Base-by-base conservation (phyloP, 2,888 invertebrate species). In the Calameuta pallipes region DNA sequence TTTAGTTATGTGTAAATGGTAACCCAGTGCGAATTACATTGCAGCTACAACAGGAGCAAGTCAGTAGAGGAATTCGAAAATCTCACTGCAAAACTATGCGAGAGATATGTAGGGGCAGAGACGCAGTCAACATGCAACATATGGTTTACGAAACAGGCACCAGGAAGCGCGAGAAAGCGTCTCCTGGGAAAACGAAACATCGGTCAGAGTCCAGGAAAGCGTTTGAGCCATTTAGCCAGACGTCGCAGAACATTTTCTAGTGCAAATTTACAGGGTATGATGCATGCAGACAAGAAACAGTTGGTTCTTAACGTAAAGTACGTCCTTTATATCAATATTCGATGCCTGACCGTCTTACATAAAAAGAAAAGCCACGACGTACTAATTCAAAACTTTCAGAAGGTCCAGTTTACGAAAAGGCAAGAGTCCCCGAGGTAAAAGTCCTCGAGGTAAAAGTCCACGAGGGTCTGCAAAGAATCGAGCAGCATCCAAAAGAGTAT, bases 221-320 rank as follows among this genome's bases (percentile, higher is more conserved):
- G 96, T 11, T 91, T 97, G 31, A 96, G 96, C 79, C 96, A 97
- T 88, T 92, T 97, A 85, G 96, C 96, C 1, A 94, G 95, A 78
- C 93, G 97, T 11, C 93, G 96, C 76, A 95, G 95, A 84, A 94
- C 95, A 1, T 97, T 97, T 90, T 96, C 96, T 78, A 96, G 95
- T 74, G 95, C 95, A 0, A 94, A 93, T 89, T 89, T 95, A 80
- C 93, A 94, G 85, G 92, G 86, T 73, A 77, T 89, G 77, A 86
- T 86, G 37, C 82, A 88, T 70, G 81, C 85, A 4, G 89, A 90
- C 79, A 91, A 90, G 77, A 89, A 94, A 77, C 94, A 94, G 87
- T 93, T 95, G 82, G 92, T 95, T 76, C 93, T 95, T 80, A 95
- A 95, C 89, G 93, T 94, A 77, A 95, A 94, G 95, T 95, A 92